These are phyloP conservation scores for Charadrius vociferus DNA, from an alignment of 2,113 vertebrate genomes.

Conservation along the genomic window DNA sequence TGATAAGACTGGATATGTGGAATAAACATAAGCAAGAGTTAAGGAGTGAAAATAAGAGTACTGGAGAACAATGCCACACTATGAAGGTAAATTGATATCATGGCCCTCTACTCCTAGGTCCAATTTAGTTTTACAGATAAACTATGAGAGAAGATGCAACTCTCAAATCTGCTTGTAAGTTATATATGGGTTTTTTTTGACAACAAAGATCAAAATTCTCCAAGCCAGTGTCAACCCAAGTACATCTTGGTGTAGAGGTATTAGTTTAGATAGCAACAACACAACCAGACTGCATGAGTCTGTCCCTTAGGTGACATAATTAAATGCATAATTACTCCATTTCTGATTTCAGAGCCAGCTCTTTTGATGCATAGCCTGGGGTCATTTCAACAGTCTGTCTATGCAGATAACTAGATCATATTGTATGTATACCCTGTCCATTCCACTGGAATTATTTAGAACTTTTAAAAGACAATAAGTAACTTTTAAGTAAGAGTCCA, in stretches of 20 bases:
- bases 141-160: neutral
- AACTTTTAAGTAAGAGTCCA: neutral
- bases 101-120: neutral
- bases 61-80: neutral
- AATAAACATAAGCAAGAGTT: neutral
- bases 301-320: slow-evolving; percentile 11
- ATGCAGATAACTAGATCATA: neutral
- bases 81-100: neutral
- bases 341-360: neutral
- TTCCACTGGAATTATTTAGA: neutral
- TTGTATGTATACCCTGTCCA: neutral
- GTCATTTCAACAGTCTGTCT: neutral
- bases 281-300: neutral
- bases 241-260: neutral
- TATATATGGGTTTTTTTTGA: neutral
- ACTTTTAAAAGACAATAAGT: neutral
- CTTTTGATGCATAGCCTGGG: neutral
- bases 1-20: neutral
- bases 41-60: neutral
- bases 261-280: neutral
- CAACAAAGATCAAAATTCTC: neutral
- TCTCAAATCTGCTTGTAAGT: neutral
- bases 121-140: neutral
- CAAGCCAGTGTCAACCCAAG: neutral
- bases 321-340: neutral